A percentile compares a stretch with the other conserved stretches of the same genome.
phyloP scores from a whole-genome alignment of 2,888 invertebrate genomes.

The Zele albiditarsus region DNA sequence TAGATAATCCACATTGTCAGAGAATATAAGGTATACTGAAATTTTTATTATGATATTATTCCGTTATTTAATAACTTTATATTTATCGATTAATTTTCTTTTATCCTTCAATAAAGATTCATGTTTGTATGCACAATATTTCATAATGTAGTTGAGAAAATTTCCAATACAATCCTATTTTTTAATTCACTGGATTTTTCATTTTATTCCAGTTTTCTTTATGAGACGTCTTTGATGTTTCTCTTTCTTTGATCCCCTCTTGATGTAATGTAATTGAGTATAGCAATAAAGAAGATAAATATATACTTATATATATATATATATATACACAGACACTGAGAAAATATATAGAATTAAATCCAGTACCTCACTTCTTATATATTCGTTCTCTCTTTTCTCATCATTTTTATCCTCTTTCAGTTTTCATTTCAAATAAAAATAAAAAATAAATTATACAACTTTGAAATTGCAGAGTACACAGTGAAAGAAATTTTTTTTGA shows the following conservation, averaged over 20 bases:
- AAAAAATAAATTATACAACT: slow-evolving; percentile 15
- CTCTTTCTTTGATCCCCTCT: slow-evolving; percentile 1
- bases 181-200: slow-evolving; percentile 13
- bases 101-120: slow-evolving; percentile 9
- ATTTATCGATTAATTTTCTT: neutral
- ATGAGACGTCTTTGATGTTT: slow-evolving; percentile 21
- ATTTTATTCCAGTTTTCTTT: slow-evolving; percentile 10
- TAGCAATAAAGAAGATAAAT: neutral
- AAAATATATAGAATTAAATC: neutral
- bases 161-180: slow-evolving; percentile 20
- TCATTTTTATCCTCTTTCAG: neutral
- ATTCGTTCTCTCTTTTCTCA: neutral
- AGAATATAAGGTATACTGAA: slow-evolving; percentile 14
- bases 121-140: slow-evolving; percentile 10
- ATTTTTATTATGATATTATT: slow-evolving; percentile 16
- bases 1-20: slow-evolving; percentile 38
- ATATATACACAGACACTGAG: neutral
- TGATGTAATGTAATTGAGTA: neutral
- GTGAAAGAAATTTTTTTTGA: slow-evolving; percentile 10
- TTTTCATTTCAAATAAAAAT: neutral
- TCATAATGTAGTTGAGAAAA: neutral
- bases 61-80: slow-evolving; percentile 19
- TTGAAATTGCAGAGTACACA: neutral
- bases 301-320: neutral
- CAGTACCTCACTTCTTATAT: neutral